Evolutionary conservation across 2,113 vertebrate species (phyloP).

Genomic region (Taurulus bubalis): DNA sequence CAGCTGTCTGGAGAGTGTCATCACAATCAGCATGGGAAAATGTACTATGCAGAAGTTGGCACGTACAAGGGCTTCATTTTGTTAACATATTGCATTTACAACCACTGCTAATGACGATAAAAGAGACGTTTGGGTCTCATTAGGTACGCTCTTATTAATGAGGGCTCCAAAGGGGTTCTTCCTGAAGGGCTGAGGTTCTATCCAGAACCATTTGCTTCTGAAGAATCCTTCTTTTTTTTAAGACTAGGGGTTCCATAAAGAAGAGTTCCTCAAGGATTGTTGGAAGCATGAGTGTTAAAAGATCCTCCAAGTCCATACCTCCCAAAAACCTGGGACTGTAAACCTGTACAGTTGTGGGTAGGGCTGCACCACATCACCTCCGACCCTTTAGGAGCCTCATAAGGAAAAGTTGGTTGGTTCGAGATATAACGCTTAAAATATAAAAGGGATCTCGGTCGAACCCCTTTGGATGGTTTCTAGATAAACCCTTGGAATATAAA

Average conservation of each 20-base stretch:
- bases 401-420: not conserved
- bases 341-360: not conserved
- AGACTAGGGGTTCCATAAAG: not conserved
- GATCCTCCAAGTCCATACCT: not conserved
- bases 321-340: not conserved
- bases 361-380: not conserved
- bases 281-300: not conserved
- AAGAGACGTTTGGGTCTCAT: constrained; percentile 26
- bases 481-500: not conserved
- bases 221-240: not conserved
- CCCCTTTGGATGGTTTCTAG: too few relatives aligned
- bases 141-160: not conserved
- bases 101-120: not conserved
- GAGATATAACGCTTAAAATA: not conserved
- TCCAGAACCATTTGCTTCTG: not conserved
- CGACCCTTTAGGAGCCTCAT: not conserved
- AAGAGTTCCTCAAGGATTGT: not conserved
- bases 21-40: constrained; percentile 17
- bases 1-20: constrained; percentile 9
- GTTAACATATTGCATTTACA: constrained; percentile 18
- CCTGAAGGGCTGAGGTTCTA: not conserved
- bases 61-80: constrained; percentile 9
- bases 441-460: not conserved
- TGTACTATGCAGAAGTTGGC: not conserved
- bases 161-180: not conserved